phyloP scores from a whole-genome alignment of 2,888 invertebrate species.

The Apodemia hepburni region DNA sequence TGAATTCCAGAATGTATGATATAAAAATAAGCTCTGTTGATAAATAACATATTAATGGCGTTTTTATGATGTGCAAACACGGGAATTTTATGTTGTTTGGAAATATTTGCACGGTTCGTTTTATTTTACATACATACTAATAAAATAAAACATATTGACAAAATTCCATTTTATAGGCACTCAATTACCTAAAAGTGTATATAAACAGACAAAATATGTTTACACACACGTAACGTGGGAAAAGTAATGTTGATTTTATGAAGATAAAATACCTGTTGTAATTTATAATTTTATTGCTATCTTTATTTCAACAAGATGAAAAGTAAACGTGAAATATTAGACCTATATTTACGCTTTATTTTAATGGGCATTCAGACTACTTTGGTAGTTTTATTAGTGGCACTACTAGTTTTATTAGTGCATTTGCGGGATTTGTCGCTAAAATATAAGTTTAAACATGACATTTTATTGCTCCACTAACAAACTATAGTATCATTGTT shows the following conservation, averaged over 20 bases:
- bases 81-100: neutral
- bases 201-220: neutral
- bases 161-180: neutral
- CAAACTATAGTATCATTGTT: no score
- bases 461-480: no score
- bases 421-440: no score
- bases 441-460: no score
- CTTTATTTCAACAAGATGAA: no score
- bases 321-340: no score
- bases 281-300: neutral
- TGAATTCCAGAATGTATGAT: neutral
- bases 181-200: neutral
- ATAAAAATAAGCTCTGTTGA: neutral
- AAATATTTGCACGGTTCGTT: neutral
- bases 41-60: neutral
- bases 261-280: neutral
- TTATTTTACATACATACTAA: neutral
- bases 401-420: no score
- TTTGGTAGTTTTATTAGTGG: no score
- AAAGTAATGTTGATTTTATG: neutral
- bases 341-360: no score
- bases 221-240: neutral
- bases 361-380: no score
- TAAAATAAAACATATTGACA: slow-evolving; percentile 10
- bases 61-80: neutral